phyloP scores from a whole-genome alignment of 2,113 vertebrate species.

The Gallinago jamesoni region DNA sequence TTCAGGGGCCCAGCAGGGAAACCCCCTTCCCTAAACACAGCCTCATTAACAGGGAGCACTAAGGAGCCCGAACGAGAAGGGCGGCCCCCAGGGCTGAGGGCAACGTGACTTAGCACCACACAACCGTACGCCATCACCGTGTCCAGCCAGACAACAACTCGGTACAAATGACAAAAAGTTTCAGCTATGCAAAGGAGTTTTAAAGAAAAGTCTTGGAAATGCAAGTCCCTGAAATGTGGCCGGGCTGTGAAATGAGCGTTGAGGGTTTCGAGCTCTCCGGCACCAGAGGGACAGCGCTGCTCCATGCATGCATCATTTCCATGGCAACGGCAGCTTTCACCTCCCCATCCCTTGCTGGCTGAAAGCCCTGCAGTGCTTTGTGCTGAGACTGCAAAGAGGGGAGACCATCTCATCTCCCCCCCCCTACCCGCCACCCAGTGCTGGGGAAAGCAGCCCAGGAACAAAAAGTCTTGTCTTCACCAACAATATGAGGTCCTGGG shows the following conservation, averaged over 20 bases:
- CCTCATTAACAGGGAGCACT: not conserved
- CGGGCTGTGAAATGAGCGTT: not conserved
- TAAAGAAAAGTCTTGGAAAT: conserved; percentile 8
- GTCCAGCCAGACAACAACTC: not conserved
- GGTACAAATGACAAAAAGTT: not conserved
- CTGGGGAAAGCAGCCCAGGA: conserved; percentile 5
- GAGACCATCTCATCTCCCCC: not conserved
- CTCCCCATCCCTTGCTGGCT: conserved; percentile 59
- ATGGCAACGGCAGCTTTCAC: conserved; percentile 73
- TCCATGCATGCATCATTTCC: conserved; percentile 60
- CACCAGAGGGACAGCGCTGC: conserved; percentile 11
- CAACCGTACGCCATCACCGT: accelerated
- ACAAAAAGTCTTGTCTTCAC: conserved; percentile 32
- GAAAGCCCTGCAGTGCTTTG: conserved; percentile 75
- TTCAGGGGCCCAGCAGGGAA: not conserved
- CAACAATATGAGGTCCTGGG: not conserved
- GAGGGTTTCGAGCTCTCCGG: not conserved
- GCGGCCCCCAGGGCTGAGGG: not conserved
- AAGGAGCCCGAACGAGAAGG: not conserved
- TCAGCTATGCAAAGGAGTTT: not conserved
- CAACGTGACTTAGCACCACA: accelerated
- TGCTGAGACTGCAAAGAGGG: conserved; percentile 77
- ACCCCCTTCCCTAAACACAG: not conserved
- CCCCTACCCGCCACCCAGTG: not conserved
- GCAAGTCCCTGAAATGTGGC: not conserved